Evolutionary conservation across 1,140 invertebrate species (phyloP), one percentile per base, ranked within the genome.

Genomic region (Nilaparvata lugens): DNA sequence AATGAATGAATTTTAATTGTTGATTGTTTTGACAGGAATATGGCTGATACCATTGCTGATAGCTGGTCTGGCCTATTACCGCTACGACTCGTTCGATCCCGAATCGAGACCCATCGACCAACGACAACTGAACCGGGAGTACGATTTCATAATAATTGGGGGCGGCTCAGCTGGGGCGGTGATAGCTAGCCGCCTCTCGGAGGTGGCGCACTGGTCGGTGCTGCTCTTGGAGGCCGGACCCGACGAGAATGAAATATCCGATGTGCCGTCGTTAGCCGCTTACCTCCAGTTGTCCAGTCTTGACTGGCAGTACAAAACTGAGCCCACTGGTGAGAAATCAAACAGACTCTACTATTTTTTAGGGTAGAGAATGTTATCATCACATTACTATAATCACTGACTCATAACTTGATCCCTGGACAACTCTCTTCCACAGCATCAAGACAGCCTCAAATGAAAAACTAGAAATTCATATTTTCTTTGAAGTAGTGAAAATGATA

Each of bases 91-190:
- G 45, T 75, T 89, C 2, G 89, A 92, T 71, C 89, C 89, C 0
- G 89, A 92, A 73, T 83, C 84, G 1, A 79, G 81, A 28, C 78
- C 83, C 0, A 77, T 84, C 51, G 78, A 88, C 62, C 77, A 75
- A 24, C 75, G 75, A 73, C 61, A 76, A 9, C 68, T 81, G 24
- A 69, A 78, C 48, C 74, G 73, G 0, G 86, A 91, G 65, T 94
- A 93, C 68, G 91, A 94, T 68, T 93, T 93, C 66, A 79, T 94
- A 1, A 79, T 92, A 25, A 79, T 98, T 13, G 95, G 95, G 2
- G 93, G 88, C 2, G 95, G 95, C 1, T 93, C 92, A 0, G 91
- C 93, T 0, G 93, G 95, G 0, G 91, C 92, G 0, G 95, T 98
- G 4, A 80, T 98, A 0, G 93, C 95, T 0, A 95, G 83, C 68